Conservation (phyloP, 2,113 vertebrate genomes). For the Dolichallabes microphthalmus region DNA sequence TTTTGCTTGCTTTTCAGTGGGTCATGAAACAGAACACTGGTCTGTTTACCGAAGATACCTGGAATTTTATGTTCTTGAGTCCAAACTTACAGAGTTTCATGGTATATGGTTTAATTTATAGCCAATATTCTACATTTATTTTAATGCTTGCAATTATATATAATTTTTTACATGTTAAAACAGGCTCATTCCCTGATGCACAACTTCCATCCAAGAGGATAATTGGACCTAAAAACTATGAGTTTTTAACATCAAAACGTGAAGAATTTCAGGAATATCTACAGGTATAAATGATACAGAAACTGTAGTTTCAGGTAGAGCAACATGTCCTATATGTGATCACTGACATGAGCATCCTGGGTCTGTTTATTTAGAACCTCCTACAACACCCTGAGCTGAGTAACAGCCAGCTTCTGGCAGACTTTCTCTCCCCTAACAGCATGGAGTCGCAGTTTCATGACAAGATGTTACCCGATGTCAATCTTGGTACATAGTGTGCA, state of each 20-base stretch:
- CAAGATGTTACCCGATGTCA: slow-evolving; percentile 96
- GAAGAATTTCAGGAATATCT: slow-evolving; percentile 96
- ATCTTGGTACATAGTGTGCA: slow-evolving; percentile 79
- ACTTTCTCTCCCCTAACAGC: slow-evolving; percentile 93
- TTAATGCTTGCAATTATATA: not conserved
- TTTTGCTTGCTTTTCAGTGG: slow-evolving; percentile 73
- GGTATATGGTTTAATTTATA: slow-evolving; percentile 68
- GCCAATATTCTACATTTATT: not conserved
- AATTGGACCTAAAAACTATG: slow-evolving; percentile 95
- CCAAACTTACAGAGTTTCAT: slow-evolving; percentile 96
- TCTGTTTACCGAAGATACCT: slow-evolving; percentile 93
- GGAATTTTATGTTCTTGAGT: slow-evolving; percentile 96
- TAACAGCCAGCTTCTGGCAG: slow-evolving; percentile 93
- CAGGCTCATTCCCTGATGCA: slow-evolving; percentile 93
- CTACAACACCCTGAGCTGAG: slow-evolving; percentile 92
- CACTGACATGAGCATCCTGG: not conserved
- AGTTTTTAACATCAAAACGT: slow-evolving; percentile 93
- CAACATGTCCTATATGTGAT: not conserved
- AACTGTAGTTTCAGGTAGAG: not conserved
- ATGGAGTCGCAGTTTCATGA: slow-evolving; percentile 96
- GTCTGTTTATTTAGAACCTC: slow-evolving; percentile 76
- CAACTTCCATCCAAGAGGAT: slow-evolving; percentile 96
- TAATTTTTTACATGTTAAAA: not conserved
- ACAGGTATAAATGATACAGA: slow-evolving; percentile 74
- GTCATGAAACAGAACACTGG: slow-evolving; percentile 92